Evolutionary conservation across 2,797 vertebrate species (phyloP).

Genomic region (Odontamblyopus lacepedii): DNA sequence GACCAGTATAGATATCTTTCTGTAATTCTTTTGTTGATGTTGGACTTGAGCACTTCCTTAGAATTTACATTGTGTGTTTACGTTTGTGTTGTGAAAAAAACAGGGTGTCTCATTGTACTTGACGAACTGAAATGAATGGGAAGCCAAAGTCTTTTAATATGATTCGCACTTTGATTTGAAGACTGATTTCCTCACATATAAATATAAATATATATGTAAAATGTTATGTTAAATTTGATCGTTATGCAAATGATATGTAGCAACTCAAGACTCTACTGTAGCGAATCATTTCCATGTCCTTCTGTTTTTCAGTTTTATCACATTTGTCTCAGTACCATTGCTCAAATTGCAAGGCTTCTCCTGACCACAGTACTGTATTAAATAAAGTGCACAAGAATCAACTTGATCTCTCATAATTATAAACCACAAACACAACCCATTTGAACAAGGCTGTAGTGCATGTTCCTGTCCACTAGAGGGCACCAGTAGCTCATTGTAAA

Average conservation of each 20-base stretch:
- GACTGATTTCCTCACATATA: slow-evolving; percentile 2
- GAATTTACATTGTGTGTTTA: slow-evolving; percentile 26
- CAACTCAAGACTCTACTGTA: slow-evolving; percentile 24
- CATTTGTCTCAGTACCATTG: slow-evolving; percentile 55
- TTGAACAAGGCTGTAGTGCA: background rate
- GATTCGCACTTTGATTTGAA: slow-evolving; percentile 15
- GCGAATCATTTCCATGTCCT: slow-evolving; percentile 40
- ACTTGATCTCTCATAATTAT: slow-evolving; percentile 16
- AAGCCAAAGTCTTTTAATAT: slow-evolving; percentile 23
- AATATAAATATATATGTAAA: slow-evolving; percentile 19
- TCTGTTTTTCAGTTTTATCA: slow-evolving; percentile 42
- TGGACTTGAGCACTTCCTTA: slow-evolving; percentile 6
- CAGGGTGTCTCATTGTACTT: slow-evolving; percentile 34
- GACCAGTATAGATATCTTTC: background rate
- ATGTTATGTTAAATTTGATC: slow-evolving; percentile 12
- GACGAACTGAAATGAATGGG: slow-evolving; percentile 19
- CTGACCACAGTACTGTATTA: slow-evolving; percentile 65
- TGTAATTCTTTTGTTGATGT: slow-evolving; percentile 20
- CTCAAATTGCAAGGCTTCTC: slow-evolving; percentile 67
- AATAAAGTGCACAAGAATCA: slow-evolving; percentile 62
- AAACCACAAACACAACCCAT: background rate
- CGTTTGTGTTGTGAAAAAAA: slow-evolving; percentile 24
- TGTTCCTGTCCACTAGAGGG: slow-evolving; percentile 40
- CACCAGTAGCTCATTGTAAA: background rate
- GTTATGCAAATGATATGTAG: slow-evolving; percentile 9